Evolutionary conservation across 2,113 vertebrate species (phyloP), one percentile per base, ranked within the genome.

Genomic region (Crotophaga sulcirostris): DNA sequence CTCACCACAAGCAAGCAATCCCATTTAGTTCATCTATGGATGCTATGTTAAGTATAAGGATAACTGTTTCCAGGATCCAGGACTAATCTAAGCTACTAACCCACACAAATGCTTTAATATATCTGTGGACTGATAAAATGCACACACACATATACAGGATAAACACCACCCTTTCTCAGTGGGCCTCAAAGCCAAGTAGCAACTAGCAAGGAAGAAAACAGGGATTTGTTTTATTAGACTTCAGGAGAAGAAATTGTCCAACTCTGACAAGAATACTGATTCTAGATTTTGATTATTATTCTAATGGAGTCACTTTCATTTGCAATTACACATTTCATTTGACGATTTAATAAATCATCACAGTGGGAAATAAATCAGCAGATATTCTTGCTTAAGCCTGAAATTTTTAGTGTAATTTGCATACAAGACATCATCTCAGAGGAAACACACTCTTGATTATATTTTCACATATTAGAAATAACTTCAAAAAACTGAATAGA

Each of bases 381-480:
- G 56, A 90, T 36, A 77, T 45, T 74, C 64, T 74, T 79, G 66
- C 33, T 33, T 70, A 63, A 84, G 40, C 19, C 23, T 68, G 36
- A 62, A 94, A 95, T 83, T 97, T 92, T 90, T 96, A n/a, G 63
- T 96, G 68, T 84, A n/a, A 89, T 97, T 90, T 94, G n/a, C 79
- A 77, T 45, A 74, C 51, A 73, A 75, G 29, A 56, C 25, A 74
- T 59, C 13, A 69, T 33, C 49, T 78, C 49, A 78, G 25, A 87
- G 17, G 87, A 95, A 92, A 90, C 14, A 70, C 17, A 44, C 7
- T 93, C 54, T 69, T 95, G 56, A 60, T 90, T 92, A 51, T 91
- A 80, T 81, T 94, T 94, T 94, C 81, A 89, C 42, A 70, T 16
- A n/a, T 63, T 29, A 75, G 51, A 95, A 97, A 77, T 62, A 82